Evolutionary conservation across 2,888 invertebrate genomes (phyloP), one percentile per base, ranked within the genome.

Genomic region (Thelaira solivaga): DNA sequence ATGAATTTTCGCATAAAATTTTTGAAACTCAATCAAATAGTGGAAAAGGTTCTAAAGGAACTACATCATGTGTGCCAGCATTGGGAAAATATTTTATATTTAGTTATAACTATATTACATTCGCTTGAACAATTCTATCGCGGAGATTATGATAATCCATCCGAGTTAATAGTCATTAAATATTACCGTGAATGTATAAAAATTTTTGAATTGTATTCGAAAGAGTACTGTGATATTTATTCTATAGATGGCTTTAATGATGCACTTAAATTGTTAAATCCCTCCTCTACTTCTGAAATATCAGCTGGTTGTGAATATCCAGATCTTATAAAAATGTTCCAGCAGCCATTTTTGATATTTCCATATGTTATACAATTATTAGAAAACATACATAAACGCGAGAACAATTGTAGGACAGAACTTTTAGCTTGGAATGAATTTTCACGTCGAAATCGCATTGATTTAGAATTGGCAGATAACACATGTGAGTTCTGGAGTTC

Each of bases 171-270:
- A 57, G 91, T 94, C 83, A 90, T 94, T 82, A 92, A 92, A 85
- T 91, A 92, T 89, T 90, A 92, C 85, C 93, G 94, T 84, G 94
- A 95, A 88, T 92, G 91, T 88, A 91, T 94, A 85, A 91, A 91
- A 85, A 90, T 93, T 78, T 94, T 93, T 86, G 93, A 92, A 87
- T 91, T 91, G 86, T 95, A 94, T 90, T 91, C 93, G 49, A 90
- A 92, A 88, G 91, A 92, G 82, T 90, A 94, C 86, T 94, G 94
- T 88, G 93, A 94, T 90, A 91, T 94, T 80, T 92, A 93, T 84
- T 93, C 93, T 82, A 90, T 94, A 79, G 92, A 93, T 84, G 94
- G 94, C 34, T 94, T 94, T 84, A 85, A 90, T 45, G 92, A 93
- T 82, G 92, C 94, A 67, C 91, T 92, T 80, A 91, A 90, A 86